Conservation (phyloP, 1,140 invertebrate species). For the Camponotus vicinus region DNA sequence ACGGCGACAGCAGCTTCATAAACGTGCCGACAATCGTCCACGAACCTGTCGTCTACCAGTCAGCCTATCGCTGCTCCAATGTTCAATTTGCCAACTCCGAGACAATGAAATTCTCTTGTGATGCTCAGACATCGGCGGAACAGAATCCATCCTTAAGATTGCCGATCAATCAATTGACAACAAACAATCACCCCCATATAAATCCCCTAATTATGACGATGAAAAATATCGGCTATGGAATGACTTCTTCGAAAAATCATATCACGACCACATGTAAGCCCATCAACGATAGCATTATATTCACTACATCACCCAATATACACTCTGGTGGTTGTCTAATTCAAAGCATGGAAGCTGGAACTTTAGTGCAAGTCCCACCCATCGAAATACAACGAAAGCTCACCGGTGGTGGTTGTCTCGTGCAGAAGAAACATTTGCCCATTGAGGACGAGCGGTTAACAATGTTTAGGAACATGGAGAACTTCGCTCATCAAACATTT, state of each 20-base stretch:
- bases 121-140: conserved; percentile 3
- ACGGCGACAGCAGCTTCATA: conserved; percentile 73
- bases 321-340: conserved; percentile 79
- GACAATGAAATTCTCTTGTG: neutral
- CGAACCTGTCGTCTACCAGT: conserved; percentile 73
- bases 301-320: conserved; percentile 76
- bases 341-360: conserved; percentile 73
- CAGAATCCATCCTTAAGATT: neutral
- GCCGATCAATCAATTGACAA: neutral
- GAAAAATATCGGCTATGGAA: conserved; percentile 10
- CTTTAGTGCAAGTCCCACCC: conserved; percentile 72
- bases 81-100: conserved; percentile 3
- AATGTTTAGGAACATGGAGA: neutral
- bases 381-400: conserved; percentile 80
- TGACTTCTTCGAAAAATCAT: conserved; percentile 66
- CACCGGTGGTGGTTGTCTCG: conserved; percentile 72
- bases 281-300: conserved; percentile 79
- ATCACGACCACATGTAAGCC: conserved; percentile 76
- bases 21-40: conserved; percentile 77
- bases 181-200: conserved; percentile 13
- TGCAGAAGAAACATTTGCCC: conserved; percentile 71
- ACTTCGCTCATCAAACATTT: conserved; percentile 31
- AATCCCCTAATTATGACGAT: neutral
- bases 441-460: conserved; percentile 53
- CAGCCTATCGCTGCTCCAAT: neutral